Evolutionary conservation across 2,888 invertebrate genomes (phyloP), one percentile per base, ranked within the genome.

Genomic region (Athetis lepigone): DNA sequence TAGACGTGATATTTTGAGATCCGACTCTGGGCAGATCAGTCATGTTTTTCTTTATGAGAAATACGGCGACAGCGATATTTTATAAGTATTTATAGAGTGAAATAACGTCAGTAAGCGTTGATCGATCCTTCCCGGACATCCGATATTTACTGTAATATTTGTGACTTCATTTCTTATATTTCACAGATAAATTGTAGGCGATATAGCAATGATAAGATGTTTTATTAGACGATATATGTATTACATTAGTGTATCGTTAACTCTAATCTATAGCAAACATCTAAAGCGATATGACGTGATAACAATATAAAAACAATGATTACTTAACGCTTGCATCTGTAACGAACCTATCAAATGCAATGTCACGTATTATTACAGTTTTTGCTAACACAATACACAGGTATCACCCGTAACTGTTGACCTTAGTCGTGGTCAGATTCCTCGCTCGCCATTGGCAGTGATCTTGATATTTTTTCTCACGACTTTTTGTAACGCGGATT

Each of bases 381-480:
- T 80, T 71, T 78, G 23, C 45, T 46, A 65, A 64, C 57, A 70
- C 66, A 75, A 70, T 65, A 56, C 54, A 27, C 60, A 29, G 46
- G 59, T 67, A 67, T 56, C 73, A 61, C 68, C 57, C 55, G 68
- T 59, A 55, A 63, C 39, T 27, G 23, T 37, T 73, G 77, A 82
- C 86, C 85, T 88, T 81, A 76, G 74, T 79, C 75, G 80, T 83
- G 84, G 87, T 83, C 85, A 83, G 84, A 85, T 82, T 85, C 83
- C 75, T 82, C 84, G 79, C 81, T 72, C 79, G 83, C 79, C 90
- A 89, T 89, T 93, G 92, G 84, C 90, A 92, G 83, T 92, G 94
- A 92, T 93, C 94, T 94, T 94, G 93, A 87, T 88, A 83, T 85
- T 88, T 91, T 90, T 90, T 87, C 78, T 57, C 55, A 73, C 54